phyloP scores from a whole-genome alignment of 1,140 invertebrate species.

The Macrobrachium nipponense region DNA sequence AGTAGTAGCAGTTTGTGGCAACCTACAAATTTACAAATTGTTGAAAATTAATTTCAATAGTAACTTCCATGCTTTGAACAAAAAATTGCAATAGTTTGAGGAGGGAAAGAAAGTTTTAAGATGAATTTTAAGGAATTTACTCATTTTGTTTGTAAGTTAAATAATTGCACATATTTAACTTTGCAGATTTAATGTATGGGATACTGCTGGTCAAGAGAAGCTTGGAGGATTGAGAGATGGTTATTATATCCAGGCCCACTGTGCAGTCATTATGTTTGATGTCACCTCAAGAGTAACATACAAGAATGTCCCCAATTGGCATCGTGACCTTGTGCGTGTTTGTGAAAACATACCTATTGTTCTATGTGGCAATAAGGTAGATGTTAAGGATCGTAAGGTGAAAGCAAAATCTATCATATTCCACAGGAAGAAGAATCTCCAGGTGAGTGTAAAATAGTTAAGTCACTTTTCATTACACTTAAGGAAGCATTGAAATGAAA shows the following conservation, averaged over 20 bases:
- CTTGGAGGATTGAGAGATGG: slow-evolving; percentile 99
- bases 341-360: slow-evolving; percentile 99
- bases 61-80: no score
- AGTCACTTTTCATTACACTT: no score
- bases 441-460: slow-evolving; percentile 80
- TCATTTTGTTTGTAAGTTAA: no score
- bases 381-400: slow-evolving; percentile 99
- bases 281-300: slow-evolving; percentile 99
- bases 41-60: no score
- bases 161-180: background rate
- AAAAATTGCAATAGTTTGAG: no score
- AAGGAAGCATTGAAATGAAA: no score
- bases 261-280: slow-evolving; percentile 99
- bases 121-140: no score
- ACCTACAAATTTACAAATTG: no score
- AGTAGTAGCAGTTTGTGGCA: slow-evolving; percentile 2
- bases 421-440: slow-evolving; percentile 99
- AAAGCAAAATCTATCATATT: slow-evolving; percentile 99
- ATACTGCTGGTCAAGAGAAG: slow-evolving; percentile 99
- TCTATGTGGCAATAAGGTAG: slow-evolving; percentile 92
- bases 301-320: slow-evolving; percentile 99
- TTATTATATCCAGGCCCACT: slow-evolving; percentile 99
- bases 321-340: slow-evolving; percentile 96
- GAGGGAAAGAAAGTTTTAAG: no score
- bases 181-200: slow-evolving; percentile 96